Evolutionary conservation across 2,113 vertebrate species (phyloP).

Genomic region (Cygnus buccinator): DNA sequence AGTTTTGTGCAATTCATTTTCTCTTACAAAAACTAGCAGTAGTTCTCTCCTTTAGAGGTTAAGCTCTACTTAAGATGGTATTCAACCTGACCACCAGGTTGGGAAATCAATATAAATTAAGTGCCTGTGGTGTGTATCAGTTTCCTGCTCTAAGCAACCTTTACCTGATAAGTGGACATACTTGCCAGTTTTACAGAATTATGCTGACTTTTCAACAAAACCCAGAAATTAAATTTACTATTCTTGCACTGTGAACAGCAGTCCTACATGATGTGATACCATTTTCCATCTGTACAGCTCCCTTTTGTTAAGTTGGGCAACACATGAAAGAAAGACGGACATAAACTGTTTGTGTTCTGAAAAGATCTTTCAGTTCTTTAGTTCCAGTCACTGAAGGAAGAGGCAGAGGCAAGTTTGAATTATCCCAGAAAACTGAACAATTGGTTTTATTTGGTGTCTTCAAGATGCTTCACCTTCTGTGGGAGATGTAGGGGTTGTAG

Average conservation of each 20-base stretch:
- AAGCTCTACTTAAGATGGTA: constrained; percentile 28
- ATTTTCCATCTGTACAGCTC: constrained; percentile 62
- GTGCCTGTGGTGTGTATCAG: constrained; percentile 63
- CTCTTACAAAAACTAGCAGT: constrained; percentile 60
- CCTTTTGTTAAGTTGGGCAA: constrained; percentile 76
- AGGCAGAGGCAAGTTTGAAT: constrained; percentile 80
- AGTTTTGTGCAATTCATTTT: constrained; percentile 50
- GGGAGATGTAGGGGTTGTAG: constrained; percentile 85
- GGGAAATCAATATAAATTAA: constrained; percentile 72
- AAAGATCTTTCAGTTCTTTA: constrained; percentile 73
- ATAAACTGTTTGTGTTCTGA: constrained; percentile 70
- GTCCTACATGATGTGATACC: constrained; percentile 62
- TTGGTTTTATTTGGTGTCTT: constrained; percentile 86
- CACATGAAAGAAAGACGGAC: constrained; percentile 64
- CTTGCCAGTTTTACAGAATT: constrained; percentile 66
- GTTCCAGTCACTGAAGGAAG: constrained; percentile 81
- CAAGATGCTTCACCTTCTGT: constrained; percentile 93
- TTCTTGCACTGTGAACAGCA: constrained; percentile 62
- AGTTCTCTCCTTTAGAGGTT: neutral
- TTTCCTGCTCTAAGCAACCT: constrained; percentile 56
- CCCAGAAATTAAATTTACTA: constrained; percentile 57
- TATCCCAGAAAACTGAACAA: constrained; percentile 75
- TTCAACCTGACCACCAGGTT: constrained; percentile 60
- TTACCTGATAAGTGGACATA: constrained; percentile 52
- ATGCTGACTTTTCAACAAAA: constrained; percentile 71